A percentile compares a stretch with the other conserved stretches of the same genome.
Evolutionary conservation across 2,797 vertebrate species (phyloP).

Genomic region (Microhierax caerulescens): DNA sequence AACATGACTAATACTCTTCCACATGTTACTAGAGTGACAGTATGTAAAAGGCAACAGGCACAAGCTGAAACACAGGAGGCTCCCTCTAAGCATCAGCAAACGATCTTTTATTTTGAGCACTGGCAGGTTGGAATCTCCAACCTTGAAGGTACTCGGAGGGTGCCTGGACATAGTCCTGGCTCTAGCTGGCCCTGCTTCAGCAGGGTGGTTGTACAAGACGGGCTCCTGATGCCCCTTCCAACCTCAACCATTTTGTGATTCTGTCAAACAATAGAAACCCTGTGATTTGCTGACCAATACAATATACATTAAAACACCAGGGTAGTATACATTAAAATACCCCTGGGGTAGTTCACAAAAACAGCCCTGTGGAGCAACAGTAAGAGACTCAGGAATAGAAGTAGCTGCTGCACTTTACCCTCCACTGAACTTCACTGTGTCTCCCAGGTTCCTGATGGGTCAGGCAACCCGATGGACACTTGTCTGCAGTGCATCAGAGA

Average conservation of each 20-base stretch:
- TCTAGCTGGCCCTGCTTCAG: neutral
- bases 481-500: neutral
- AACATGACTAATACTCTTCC: neutral
- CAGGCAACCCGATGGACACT: neutral
- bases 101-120: fast-evolving
- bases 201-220: neutral
- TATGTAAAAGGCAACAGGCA: neutral
- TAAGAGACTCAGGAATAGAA: neutral
- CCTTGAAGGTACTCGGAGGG: neutral
- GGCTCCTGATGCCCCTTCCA: neutral
- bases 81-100: neutral
- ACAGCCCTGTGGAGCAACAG: neutral
- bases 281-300: neutral
- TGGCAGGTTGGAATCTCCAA: neutral
- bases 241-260: neutral
- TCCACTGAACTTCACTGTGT: neutral
- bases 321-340: neutral
- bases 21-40: neutral
- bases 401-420: neutral
- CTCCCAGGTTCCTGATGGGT: neutral
- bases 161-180: neutral
- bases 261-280: neutral
- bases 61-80: neutral
- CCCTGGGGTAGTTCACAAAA: neutral
- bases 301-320: neutral